Percentiles rank a stretch among this genome's conserved stretches.
Conservation (phyloP, 2,797 vertebrate species). For the Buceros bicornis region DNA sequence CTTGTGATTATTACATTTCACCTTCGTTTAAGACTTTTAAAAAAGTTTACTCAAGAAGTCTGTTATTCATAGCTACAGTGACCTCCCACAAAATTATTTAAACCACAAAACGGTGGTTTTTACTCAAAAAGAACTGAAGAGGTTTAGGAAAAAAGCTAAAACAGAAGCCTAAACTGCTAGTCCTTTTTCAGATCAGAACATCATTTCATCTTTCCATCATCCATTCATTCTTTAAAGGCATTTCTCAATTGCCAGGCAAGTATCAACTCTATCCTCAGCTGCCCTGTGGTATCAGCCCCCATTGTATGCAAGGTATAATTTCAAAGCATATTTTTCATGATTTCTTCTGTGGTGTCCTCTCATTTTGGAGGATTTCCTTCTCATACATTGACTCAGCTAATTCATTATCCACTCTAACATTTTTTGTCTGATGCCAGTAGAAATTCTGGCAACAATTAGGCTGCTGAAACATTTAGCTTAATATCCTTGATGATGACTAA, state of each 20-base stretch:
- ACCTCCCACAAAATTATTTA: not conserved
- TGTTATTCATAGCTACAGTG: not conserved
- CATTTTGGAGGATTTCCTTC: conserved; percentile 2
- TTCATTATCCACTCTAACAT: not conserved
- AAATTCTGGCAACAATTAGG: not conserved
- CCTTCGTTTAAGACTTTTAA: not conserved
- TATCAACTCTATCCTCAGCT: not conserved
- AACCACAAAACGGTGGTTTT: not conserved
- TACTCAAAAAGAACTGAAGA: not conserved
- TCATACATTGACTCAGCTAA: not conserved
- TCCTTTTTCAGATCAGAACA: not conserved
- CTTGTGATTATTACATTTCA: not conserved
- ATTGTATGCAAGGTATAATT: not conserved
- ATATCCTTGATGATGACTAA: not conserved
- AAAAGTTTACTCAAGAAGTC: not conserved
- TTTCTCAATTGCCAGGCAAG: not conserved
- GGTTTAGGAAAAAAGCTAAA: not conserved
- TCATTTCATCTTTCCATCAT: not conserved
- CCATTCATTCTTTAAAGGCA: not conserved
- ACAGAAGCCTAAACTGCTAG: not conserved
- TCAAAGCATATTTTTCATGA: not conserved
- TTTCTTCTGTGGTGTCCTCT: not conserved
- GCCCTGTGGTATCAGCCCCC: not conserved
- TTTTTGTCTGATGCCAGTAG: not conserved
- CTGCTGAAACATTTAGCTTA: not conserved